Conservation (phyloP, 2,797 vertebrate genomes). For the Fistularia tabacaria region DNA sequence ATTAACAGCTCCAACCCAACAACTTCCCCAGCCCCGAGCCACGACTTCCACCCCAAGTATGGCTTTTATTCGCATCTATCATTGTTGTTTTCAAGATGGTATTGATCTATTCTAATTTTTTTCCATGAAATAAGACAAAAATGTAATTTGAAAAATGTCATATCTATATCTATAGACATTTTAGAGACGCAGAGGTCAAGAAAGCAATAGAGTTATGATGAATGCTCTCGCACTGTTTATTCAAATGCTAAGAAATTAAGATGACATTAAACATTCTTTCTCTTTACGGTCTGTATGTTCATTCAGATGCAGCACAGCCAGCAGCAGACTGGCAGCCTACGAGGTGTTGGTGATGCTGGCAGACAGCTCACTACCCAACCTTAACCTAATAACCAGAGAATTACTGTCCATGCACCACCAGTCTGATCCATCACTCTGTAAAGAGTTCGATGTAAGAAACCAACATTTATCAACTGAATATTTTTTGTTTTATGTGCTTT, state of each 20-base stretch:
- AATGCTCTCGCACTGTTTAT: no score
- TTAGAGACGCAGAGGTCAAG: no score
- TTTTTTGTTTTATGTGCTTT: not conserved
- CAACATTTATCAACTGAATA: not conserved
- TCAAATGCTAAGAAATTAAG: no score
- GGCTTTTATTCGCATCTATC: constrained; percentile 8
- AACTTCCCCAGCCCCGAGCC: constrained; percentile 85
- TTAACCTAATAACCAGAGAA: constrained; percentile 90
- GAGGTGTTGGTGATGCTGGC: constrained; percentile 97
- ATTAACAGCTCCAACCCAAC: constrained; percentile 94
- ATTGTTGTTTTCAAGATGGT: not conserved
- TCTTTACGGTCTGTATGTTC: not conserved
- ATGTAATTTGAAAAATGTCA: no score
- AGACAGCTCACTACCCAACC: constrained; percentile 91
- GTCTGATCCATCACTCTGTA: constrained; percentile 90
- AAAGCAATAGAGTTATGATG: no score
- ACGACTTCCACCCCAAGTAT: constrained; percentile 98
- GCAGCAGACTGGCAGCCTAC: constrained; percentile 93
- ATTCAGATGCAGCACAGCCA: constrained; percentile 92
- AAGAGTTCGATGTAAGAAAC: constrained; percentile 92
- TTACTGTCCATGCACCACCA: constrained; percentile 98
- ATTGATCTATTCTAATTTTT: no score
- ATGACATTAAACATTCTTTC: not conserved
- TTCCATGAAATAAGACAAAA: no score
- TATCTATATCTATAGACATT: no score